Percentiles rank a stretch among this genome's conserved stretches.
Conservation (phyloP, 2,888 invertebrate genomes). For the Cosmopolites sordidus region DNA sequence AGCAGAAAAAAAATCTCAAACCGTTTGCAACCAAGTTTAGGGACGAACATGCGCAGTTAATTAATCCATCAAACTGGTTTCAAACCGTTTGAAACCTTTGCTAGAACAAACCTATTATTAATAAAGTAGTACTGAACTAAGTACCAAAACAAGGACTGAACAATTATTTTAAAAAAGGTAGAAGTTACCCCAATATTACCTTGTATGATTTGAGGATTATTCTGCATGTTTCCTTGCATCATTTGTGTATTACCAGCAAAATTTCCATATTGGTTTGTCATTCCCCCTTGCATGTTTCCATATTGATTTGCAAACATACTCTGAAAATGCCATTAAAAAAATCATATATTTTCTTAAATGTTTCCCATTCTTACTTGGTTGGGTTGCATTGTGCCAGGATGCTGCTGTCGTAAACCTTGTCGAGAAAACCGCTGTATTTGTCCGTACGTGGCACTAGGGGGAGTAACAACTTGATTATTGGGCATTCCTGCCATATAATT, state of each 20-base stretch:
- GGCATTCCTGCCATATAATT: conserved; percentile 44
- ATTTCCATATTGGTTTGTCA: conserved; percentile 62
- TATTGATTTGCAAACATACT: conserved; percentile 61
- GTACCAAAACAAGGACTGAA: not conserved
- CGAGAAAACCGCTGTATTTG: conserved; percentile 51
- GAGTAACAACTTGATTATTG: conserved; percentile 38
- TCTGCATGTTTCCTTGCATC: conserved; percentile 32
- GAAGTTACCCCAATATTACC: too few relatives aligned
- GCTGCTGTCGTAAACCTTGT: conserved; percentile 49
- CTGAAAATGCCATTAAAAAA: conserved; percentile 21
- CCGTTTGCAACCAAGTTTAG: too few relatives aligned
- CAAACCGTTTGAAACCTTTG: too few relatives aligned
- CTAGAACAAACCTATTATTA: too few relatives aligned
- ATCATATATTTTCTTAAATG: not conserved
- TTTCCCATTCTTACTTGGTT: conserved; percentile 46
- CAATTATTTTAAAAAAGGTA: too few relatives aligned
- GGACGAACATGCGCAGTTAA: too few relatives aligned
- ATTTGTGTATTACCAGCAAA: conserved; percentile 52
- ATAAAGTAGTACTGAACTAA: too few relatives aligned
- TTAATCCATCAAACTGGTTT: too few relatives aligned
- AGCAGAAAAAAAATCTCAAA: too few relatives aligned
- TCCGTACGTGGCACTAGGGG: conserved; percentile 46
- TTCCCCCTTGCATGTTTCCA: conserved; percentile 58
- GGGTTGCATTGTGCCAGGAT: conserved; percentile 45
- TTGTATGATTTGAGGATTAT: conserved; percentile 45